phyloP scores from a whole-genome alignment of 2,797 vertebrate species.

The Enteromius viviparus region DNA sequence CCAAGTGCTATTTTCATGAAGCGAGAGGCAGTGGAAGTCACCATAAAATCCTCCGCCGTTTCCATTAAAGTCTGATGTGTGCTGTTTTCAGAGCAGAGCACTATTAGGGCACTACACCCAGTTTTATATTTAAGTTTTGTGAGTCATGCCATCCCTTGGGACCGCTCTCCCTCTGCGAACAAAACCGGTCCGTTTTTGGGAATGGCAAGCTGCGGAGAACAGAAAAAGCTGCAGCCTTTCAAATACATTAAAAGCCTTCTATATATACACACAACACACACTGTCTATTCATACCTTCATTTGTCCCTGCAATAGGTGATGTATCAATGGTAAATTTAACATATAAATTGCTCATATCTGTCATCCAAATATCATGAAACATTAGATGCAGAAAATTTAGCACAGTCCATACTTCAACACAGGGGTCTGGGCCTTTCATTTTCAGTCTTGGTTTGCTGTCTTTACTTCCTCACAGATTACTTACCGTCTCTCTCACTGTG shows the following conservation, averaged over 20 bases:
- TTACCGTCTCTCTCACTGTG: background rate
- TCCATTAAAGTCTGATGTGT: constrained; percentile 9
- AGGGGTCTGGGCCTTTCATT: background rate
- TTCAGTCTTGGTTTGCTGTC: background rate
- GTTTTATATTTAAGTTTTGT: constrained; percentile 39
- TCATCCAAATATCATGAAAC: background rate
- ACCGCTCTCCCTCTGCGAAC: constrained; percentile 8
- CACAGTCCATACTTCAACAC: background rate
- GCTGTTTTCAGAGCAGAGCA: constrained; percentile 8
- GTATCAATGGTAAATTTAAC: background rate
- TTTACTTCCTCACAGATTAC: background rate
- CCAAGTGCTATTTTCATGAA: background rate
- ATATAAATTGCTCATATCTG: background rate
- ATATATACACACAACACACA: background rate
- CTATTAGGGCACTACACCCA: constrained; percentile 27
- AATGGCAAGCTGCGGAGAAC: background rate
- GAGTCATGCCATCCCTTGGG: constrained; percentile 38
- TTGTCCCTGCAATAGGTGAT: background rate
- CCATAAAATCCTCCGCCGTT: background rate
- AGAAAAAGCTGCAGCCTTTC: constrained; percentile 25
- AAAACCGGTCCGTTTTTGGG: constrained; percentile 25
- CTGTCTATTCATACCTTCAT: background rate
- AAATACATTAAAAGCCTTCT: constrained; percentile 15
- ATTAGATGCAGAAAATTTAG: background rate
- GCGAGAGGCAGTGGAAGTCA: background rate